A percentile compares a stretch with the other conserved stretches of the same genome.
These are phyloP conservation scores for Bombus terrestris DNA, from an alignment of 1,140 invertebrate genomes.

Conservation along the genomic window DNA sequence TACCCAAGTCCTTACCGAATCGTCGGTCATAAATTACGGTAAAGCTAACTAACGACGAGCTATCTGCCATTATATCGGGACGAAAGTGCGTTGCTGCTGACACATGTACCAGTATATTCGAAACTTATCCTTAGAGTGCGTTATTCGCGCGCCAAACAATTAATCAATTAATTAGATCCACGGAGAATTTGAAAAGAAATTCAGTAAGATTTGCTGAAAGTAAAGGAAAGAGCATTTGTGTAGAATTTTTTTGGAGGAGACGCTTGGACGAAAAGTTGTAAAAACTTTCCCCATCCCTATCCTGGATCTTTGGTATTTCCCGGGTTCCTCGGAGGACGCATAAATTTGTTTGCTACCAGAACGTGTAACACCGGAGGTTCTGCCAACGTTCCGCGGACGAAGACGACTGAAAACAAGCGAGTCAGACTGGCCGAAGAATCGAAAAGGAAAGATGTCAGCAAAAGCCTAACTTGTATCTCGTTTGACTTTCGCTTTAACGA, in stretches of 20 bases:
- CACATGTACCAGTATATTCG: too few species aligned
- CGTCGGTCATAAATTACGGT: too few species aligned
- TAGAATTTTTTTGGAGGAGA: background rate
- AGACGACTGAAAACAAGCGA: background rate
- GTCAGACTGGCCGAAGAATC: background rate
- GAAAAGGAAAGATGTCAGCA: background rate
- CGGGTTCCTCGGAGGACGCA: background rate
- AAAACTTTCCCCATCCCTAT: background rate
- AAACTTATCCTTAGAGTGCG: too few species aligned
- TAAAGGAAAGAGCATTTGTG: background rate
- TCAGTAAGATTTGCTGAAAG: too few species aligned
- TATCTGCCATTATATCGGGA: too few species aligned
- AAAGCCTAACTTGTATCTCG: background rate
- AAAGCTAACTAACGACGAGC: too few species aligned
- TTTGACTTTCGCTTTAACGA: background rate
- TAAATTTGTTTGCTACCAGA: conserved; percentile 23
- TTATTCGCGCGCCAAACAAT: too few species aligned
- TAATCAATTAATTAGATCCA: too few species aligned
- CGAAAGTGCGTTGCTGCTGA: too few species aligned
- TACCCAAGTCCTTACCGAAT: too few species aligned
- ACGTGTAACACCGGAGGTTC: background rate
- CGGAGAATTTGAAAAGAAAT: too few species aligned
- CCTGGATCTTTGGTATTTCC: background rate
- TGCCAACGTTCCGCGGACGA: too few species aligned
- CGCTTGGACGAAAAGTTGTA: background rate